Percentiles rank a stretch among this genome's conserved stretches.
phyloP scores from a whole-genome alignment of 2,113 vertebrate genomes.

The Acrocephalus arundinaceus region DNA sequence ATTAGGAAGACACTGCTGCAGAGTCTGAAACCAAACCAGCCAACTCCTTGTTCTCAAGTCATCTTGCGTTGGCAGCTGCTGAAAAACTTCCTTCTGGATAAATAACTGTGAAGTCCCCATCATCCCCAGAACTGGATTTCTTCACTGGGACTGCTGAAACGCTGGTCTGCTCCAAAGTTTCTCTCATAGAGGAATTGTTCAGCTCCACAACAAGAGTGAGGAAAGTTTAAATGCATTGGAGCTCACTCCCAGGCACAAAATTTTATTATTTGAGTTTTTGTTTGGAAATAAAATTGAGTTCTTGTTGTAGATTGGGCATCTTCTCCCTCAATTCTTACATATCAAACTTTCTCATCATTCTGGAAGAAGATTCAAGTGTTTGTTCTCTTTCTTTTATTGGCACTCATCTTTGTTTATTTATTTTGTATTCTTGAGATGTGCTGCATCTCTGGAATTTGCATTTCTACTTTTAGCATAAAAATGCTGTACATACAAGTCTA shows the following conservation, averaged over 20 bases:
- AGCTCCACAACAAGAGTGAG: background rate
- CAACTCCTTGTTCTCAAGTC: background rate
- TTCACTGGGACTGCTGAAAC: background rate
- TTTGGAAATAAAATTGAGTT: slow-evolving; percentile 43
- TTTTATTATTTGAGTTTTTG: background rate
- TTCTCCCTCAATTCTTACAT: background rate
- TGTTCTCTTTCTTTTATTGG: background rate
- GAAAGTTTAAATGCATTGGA: background rate
- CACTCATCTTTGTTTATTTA: slow-evolving; percentile 17
- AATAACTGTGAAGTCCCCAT: background rate
- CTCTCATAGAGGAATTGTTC: background rate
- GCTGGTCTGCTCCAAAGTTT: background rate
- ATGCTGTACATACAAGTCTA: slow-evolving; percentile 21
- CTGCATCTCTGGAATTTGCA: slow-evolving; percentile 16
- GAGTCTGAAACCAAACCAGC: background rate
- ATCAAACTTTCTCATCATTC: background rate
- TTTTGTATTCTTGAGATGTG: slow-evolving; percentile 35
- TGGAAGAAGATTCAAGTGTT: background rate
- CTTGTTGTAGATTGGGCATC: background rate
- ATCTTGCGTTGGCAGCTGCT: background rate
- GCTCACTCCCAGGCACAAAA: background rate
- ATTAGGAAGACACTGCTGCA: background rate
- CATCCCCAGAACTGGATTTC: background rate
- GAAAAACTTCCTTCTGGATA: background rate
- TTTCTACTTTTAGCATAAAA: slow-evolving; percentile 6